Conservation (phyloP, 1,140 invertebrate species). For the Musca domestica region DNA sequence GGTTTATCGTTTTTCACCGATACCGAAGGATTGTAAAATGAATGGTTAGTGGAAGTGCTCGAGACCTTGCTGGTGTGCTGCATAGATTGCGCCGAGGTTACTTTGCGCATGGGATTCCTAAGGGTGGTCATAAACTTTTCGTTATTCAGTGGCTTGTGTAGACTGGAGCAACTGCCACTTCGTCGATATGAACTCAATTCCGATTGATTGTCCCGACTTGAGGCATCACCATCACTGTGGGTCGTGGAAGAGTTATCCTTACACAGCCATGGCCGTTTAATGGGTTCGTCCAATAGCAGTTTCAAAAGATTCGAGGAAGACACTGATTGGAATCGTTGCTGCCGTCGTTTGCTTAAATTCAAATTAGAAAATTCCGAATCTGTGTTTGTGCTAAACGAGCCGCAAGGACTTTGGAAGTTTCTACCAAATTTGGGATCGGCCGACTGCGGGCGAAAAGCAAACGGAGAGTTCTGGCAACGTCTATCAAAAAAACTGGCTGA, state of each 20-base stretch:
- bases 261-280: conserved; percentile 47
- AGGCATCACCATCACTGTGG: conserved; percentile 29
- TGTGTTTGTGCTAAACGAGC: neutral
- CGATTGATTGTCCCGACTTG: conserved; percentile 40
- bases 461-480: conserved; percentile 43
- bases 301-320: conserved; percentile 50
- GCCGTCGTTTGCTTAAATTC: conserved; percentile 3
- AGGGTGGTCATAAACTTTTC: conserved; percentile 7
- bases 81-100: neutral
- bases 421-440: conserved; percentile 45
- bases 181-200: conserved; percentile 28
- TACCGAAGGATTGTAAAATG: no score
- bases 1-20: conserved; percentile 35
- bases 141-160: neutral
- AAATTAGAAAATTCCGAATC: conserved; percentile 15
- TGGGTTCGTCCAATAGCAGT: conserved; percentile 46
- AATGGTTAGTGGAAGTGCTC: neutral
- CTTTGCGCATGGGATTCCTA: neutral
- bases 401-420: neutral
- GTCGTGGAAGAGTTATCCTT: conserved; percentile 32
- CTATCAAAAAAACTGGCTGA: conserved; percentile 47
- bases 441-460: conserved; percentile 45
- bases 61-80: neutral
- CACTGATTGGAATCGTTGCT: conserved; percentile 25
- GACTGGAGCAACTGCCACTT: neutral